phyloP scores from a whole-genome alignment of 1,140 invertebrate species.

The Anastatus disparis region DNA sequence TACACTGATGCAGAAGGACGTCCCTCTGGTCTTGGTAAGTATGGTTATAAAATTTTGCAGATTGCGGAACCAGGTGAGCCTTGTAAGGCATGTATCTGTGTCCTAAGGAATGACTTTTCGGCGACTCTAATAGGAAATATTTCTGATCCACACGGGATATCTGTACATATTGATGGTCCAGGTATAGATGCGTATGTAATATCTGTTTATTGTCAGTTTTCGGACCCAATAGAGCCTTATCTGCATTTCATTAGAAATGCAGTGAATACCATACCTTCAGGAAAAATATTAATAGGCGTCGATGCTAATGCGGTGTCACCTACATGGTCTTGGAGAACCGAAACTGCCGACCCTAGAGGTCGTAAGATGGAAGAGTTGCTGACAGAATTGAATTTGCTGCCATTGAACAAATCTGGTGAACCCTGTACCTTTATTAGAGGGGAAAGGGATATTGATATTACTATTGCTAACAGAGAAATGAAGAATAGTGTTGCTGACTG shows the following conservation, averaged over 20 bases:
- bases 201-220: too few relatives aligned
- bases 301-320: slow-evolving; percentile 6
- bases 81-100: too few relatives aligned
- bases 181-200: too few relatives aligned
- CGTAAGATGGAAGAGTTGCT: neutral
- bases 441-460: neutral
- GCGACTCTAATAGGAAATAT: too few relatives aligned
- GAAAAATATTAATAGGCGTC: neutral
- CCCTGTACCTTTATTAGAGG: neutral
- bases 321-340: neutral
- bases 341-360: neutral
- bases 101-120: too few relatives aligned
- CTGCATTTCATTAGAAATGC: slow-evolving; percentile 30
- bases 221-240: neutral
- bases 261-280: too few relatives aligned
- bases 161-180: neutral
- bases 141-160: neutral
- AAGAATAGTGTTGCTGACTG: neutral
- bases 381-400: slow-evolving; percentile 44
- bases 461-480: neutral
- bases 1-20: neutral
- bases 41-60: too few relatives aligned
- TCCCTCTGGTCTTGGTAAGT: too few relatives aligned
- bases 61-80: too few relatives aligned
- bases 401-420: slow-evolving; percentile 1